Conservation (phyloP, 2,888 invertebrate genomes). For the Rhagium mordax region DNA sequence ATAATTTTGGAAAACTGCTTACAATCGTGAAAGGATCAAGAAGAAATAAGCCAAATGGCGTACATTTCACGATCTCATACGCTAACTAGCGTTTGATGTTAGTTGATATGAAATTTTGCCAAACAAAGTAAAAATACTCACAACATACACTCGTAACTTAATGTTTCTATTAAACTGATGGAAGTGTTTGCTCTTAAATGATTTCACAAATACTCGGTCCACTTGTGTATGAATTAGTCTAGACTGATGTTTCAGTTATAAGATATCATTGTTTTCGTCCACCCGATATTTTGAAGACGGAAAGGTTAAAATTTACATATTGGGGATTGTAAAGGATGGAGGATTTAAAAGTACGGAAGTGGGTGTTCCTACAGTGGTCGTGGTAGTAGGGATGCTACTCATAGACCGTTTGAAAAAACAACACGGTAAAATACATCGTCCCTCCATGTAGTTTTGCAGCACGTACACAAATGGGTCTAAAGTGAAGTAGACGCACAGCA, state of each 20-base stretch:
- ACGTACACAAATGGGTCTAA: constrained; percentile 90
- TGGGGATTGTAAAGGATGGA: constrained; percentile 50
- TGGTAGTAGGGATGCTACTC: constrained; percentile 52
- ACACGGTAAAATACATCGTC: constrained; percentile 54
- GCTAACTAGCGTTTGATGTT: too few relatives aligned
- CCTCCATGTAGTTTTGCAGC: constrained; percentile 75
- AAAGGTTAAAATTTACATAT: constrained; percentile 52
- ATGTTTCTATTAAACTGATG: too few relatives aligned
- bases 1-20: too few relatives aligned
- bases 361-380: constrained; percentile 51
- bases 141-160: too few relatives aligned
- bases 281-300: constrained; percentile 19
- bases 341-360: constrained; percentile 57
- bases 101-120: too few relatives aligned
- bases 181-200: too few relatives aligned
- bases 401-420: constrained; percentile 53
- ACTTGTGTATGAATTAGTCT: too few relatives aligned
- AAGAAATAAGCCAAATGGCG: too few relatives aligned
- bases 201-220: too few relatives aligned
- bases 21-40: too few relatives aligned
- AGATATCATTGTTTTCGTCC: neutral
- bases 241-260: neutral
- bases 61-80: too few relatives aligned
- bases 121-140: too few relatives aligned
- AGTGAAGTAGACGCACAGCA: constrained; percentile 87